phyloP scores from a whole-genome alignment of 2,888 invertebrate genomes.

The Metallyticus violacea region DNA sequence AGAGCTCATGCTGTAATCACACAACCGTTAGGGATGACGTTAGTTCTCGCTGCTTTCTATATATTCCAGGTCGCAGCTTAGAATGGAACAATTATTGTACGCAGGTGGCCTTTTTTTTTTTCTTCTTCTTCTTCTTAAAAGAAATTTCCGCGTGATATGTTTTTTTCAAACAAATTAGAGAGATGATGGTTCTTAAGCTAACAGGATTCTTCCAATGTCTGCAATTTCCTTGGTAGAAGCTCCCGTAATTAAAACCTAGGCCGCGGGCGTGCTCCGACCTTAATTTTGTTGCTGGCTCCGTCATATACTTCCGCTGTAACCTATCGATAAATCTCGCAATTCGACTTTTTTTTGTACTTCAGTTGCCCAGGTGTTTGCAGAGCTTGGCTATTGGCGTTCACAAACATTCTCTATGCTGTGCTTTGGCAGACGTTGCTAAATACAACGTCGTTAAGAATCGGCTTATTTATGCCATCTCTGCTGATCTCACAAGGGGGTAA shows the following conservation, averaged over 20 bases:
- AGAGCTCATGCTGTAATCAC: too few species aligned
- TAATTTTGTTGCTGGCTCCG: background rate
- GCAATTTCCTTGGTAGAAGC: background rate
- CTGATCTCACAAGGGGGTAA: too few species aligned
- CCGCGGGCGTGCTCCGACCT: background rate
- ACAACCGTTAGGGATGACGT: too few species aligned
- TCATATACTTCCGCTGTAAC: too few species aligned
- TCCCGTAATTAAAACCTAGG: background rate
- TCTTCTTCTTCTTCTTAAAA: too few species aligned
- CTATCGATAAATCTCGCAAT: background rate
- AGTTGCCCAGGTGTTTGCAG: too few species aligned
- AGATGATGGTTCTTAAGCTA: background rate
- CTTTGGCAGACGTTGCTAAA: too few species aligned
- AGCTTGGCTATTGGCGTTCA: too few species aligned
- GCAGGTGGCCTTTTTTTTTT: background rate
- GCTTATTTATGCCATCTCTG: too few species aligned
- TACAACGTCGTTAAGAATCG: too few species aligned
- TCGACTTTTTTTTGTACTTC: background rate
- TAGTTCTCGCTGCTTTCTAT: background rate
- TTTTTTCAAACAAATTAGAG: background rate
- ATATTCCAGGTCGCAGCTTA: background rate
- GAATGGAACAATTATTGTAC: background rate
- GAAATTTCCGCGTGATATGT: background rate
- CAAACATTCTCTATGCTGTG: too few species aligned
- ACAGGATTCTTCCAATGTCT: background rate